A percentile compares a stretch with the other conserved stretches of the same genome.
These are phyloP conservation scores for Globodera ellingtonae DNA, from an alignment of 1,140 invertebrate genomes.

Conservation along the genomic window DNA sequence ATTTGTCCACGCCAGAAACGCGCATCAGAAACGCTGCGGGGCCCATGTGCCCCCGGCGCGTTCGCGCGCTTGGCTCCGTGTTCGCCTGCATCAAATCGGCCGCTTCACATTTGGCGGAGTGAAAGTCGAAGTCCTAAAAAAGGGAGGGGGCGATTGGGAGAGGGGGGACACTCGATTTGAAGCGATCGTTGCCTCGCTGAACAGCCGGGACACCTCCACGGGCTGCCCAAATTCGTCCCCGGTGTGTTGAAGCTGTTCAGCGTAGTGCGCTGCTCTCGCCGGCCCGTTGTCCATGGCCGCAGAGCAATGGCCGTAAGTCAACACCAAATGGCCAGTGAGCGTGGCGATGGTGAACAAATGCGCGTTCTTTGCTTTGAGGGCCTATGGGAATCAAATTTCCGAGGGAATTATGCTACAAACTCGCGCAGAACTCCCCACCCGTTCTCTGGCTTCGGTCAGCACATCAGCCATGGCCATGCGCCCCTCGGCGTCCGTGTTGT, in stretches of 20 bases:
- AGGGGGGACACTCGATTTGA: no score
- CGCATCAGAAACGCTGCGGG: slow-evolving; percentile 49
- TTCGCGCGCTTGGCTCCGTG: slow-evolving; percentile 72
- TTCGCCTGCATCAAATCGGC: slow-evolving; percentile 85
- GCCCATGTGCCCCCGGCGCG: slow-evolving; percentile 43
- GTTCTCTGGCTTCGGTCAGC: slow-evolving; percentile 73
- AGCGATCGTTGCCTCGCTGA: slow-evolving; percentile 69
- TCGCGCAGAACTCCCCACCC: slow-evolving; percentile 66
- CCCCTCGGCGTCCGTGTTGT: slow-evolving; percentile 94
- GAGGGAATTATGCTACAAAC: background rate
- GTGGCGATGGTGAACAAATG: slow-evolving; percentile 93
- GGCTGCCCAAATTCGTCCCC: slow-evolving; percentile 82
- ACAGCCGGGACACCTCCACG: slow-evolving; percentile 84
- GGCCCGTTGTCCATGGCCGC: slow-evolving; percentile 87
- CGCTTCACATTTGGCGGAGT: slow-evolving; percentile 77
- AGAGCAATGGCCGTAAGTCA: slow-evolving; percentile 73
- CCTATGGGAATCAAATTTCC: slow-evolving; percentile 51
- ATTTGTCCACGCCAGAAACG: slow-evolving; percentile 47
- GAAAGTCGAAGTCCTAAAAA: slow-evolving; percentile 78
- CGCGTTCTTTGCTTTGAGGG: slow-evolving; percentile 73
- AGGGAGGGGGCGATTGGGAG: no score
- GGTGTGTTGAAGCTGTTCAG: slow-evolving; percentile 73
- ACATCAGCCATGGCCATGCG: slow-evolving; percentile 92
- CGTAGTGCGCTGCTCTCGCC: slow-evolving; percentile 73
- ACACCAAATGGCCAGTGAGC: slow-evolving; percentile 82